Conservation (phyloP, 2,797 vertebrate genomes). For the Eptatretus atami region DNA sequence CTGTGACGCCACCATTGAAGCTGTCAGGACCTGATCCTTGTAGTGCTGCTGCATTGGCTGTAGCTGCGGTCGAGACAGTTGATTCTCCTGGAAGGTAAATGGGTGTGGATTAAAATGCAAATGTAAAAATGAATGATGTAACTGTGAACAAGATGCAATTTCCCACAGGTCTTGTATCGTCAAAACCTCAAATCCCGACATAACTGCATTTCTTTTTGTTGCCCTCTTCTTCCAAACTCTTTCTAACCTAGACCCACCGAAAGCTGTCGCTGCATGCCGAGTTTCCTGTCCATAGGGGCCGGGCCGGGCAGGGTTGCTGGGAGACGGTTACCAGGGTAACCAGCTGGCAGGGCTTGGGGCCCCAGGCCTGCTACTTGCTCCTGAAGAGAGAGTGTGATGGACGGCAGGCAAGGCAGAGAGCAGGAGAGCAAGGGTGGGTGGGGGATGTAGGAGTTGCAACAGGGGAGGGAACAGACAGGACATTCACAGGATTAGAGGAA, state of each 20-base stretch:
- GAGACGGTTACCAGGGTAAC: conserved; percentile 1
- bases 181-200: no score
- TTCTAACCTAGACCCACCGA: neutral
- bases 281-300: conserved; percentile 1
- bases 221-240: neutral
- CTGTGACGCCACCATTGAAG: neutral
- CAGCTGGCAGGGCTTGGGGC: conserved; percentile 1
- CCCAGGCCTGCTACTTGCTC: neutral
- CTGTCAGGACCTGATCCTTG: conserved; percentile 3
- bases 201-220: neutral
- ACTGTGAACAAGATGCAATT: no score
- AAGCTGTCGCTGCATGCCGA: conserved; percentile 3
- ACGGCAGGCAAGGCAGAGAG: neutral
- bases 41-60: neutral
- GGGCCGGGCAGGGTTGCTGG: conserved; percentile 4
- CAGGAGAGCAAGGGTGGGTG: neutral
- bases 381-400: neutral
- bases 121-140: no score
- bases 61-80: neutral
- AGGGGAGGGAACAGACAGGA: no score
- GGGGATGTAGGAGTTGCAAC: neutral
- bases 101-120: no score
- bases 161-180: no score
- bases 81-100: neutral
- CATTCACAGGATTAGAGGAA: no score